phyloP scores from a whole-genome alignment of 2,113 vertebrate genomes.

The Actinemys pallida region DNA sequence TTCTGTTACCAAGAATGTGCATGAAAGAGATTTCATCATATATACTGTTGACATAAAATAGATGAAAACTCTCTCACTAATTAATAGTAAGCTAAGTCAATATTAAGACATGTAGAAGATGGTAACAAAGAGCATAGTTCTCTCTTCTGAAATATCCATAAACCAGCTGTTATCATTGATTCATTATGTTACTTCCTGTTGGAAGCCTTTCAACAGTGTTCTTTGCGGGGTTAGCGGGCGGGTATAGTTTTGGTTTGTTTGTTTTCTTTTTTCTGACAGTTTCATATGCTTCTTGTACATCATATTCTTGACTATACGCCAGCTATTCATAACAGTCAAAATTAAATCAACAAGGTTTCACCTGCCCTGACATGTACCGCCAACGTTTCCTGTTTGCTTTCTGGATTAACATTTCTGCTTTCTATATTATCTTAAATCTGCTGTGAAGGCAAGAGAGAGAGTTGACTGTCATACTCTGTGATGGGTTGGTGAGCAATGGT shows the following conservation, averaged over 20 bases:
- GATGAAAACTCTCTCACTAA: neutral
- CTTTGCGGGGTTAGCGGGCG: neutral
- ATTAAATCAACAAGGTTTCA: rapidly evolving
- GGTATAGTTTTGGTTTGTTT: neutral
- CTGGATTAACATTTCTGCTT: neutral
- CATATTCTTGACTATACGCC: neutral
- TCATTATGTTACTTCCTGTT: neutral
- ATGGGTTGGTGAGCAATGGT: neutral
- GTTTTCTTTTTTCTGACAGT: neutral
- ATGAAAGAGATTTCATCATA: neutral
- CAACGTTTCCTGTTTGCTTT: neutral
- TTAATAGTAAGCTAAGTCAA: neutral
- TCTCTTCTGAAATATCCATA: neutral
- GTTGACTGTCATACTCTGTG: neutral
- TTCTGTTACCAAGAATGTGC: neutral
- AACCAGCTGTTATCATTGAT: neutral
- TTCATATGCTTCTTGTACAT: neutral
- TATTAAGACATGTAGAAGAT: neutral
- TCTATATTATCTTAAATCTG: neutral
- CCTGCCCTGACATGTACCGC: neutral
- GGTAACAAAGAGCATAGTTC: neutral
- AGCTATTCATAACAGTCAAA: rapidly evolving
- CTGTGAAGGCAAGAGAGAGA: neutral
- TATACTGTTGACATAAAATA: slow-evolving; percentile 25
- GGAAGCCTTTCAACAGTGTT: neutral